Conservation (phyloP, 2,888 invertebrate species). For the Sinotaia quadrata region DNA sequence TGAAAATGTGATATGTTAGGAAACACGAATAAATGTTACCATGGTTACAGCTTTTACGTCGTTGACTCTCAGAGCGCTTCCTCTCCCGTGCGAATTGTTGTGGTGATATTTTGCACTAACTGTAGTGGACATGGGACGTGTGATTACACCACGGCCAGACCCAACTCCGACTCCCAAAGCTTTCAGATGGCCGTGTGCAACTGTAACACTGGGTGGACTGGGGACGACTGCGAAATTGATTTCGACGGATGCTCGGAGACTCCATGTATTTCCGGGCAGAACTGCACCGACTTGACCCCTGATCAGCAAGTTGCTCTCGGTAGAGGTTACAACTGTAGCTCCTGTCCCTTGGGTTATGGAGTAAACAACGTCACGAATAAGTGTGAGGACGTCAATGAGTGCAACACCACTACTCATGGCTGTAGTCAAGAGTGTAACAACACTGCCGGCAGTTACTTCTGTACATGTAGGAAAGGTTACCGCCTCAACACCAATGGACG, state of each 20-base stretch:
- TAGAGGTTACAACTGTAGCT: conserved; percentile 17
- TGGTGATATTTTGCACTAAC: conserved; percentile 23
- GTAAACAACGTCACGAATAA: background rate
- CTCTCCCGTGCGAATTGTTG: conserved; percentile 12
- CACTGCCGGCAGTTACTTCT: conserved; percentile 68
- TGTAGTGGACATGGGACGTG: conserved; percentile 27
- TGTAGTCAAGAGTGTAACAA: conserved; percentile 73
- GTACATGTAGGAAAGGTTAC: conserved; percentile 55
- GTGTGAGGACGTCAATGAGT: conserved; percentile 70
- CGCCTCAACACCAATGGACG: conserved; percentile 38
- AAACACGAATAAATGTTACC: too few species aligned
- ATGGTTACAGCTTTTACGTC: conserved; percentile 17
- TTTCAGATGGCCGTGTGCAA: conserved; percentile 21
- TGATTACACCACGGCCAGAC: conserved; percentile 8
- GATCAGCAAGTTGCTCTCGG: conserved; percentile 27
- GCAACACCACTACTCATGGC: conserved; percentile 60
- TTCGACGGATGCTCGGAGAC: conserved; percentile 37
- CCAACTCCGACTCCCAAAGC: background rate
- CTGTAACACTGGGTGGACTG: conserved; percentile 8
- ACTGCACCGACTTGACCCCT: conserved; percentile 43
- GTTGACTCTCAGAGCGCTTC: conserved; percentile 11
- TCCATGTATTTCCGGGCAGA: conserved; percentile 40
- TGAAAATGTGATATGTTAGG: too few species aligned
- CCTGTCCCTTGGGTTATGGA: conserved; percentile 43
- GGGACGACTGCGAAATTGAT: conserved; percentile 36